Base-by-base conservation (phyloP, 2,888 invertebrate species). In the Rosalia funebris region DNA sequence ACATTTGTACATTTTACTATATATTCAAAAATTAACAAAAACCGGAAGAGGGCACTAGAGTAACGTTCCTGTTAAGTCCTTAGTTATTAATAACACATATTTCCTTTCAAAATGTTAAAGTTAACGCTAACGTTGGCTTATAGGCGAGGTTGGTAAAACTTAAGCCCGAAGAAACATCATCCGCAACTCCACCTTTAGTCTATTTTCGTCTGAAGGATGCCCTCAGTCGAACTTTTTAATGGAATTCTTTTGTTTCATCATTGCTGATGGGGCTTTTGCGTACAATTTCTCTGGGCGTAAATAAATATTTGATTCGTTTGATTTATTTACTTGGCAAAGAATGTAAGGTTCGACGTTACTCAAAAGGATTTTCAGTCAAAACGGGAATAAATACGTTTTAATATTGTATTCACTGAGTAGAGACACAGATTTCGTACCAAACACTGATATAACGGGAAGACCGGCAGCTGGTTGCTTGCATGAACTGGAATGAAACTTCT, bases 381-480 rank as follows among this genome's bases (percentile, higher is more conserved):
- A 15, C 15, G 14, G 16, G 10, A 41, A 5, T 16, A 41, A 41
- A 41, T 16, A 41, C 39, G 14, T 41, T 41, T 41, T 41, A 41
- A 41, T 41, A 41, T 41, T 9, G 11, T 14, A 14, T 12, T 37
- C 15, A 16, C 14, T 10, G 39, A 15, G 15, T 41, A 36, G 36
- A 36, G 14, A 41, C 39, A 56, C 19, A 37, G 52, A 58, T 50
- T 50, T 31, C 19, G 15, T 44, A 44, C 44, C 57, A 36, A 15
- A 52, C 11, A 32, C 25, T 25, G 4, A 7, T 37, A 58, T 58
- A 45, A 58, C 45, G 58, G 39, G 45, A 58, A 25, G 39, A 46
- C 45, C 50, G 46, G 45, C 58, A 58, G 58, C 58, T 58, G 58
- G 3, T 25, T 25, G 25, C 44, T 57, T 36, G 42, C 45, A 45